A percentile compares a stretch with the other conserved stretches of the same genome.
These are phyloP conservation scores for Ciconia stormi DNA, from an alignment of 2,113 vertebrate species.

Conservation along the genomic window DNA sequence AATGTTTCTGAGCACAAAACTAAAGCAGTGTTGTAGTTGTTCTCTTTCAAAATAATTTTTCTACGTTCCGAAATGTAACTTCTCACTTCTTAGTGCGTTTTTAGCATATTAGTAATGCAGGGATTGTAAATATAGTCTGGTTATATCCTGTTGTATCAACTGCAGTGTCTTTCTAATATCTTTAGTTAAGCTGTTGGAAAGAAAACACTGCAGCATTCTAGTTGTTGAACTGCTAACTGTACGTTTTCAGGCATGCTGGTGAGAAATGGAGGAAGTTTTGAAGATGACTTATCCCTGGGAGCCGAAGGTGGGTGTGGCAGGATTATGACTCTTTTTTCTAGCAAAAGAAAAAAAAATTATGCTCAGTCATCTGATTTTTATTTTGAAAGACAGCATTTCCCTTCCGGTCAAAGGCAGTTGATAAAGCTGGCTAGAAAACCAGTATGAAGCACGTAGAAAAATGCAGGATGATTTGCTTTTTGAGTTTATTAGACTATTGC, in stretches of 20 bases:
- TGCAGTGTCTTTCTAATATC: not conserved
- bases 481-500: not conserved
- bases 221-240: slow-evolving; percentile 36
- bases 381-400: not conserved
- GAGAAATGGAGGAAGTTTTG: slow-evolving; percentile 96
- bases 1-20: not conserved
- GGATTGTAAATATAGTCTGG: not conserved
- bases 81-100: not conserved
- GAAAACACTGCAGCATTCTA: not conserved
- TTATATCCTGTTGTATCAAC: not conserved
- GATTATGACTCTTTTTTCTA: not conserved
- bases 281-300: slow-evolving; percentile 98
- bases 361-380: slow-evolving; percentile 5
- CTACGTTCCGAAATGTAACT: not conserved
- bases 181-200: not conserved
- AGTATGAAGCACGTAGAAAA: not conserved
- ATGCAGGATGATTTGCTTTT: not conserved
- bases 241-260: slow-evolving; percentile 78
- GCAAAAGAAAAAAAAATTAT: not conserved
- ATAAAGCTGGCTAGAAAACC: not conserved
- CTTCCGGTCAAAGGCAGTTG: not conserved
- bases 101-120: not conserved
- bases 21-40: not conserved
- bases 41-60: not conserved
- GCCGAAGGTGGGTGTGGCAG: slow-evolving; percentile 88